These are phyloP conservation scores for Dromiciops gliroides DNA, from an alignment of 2,113 vertebrate species.

Conservation along the genomic window DNA sequence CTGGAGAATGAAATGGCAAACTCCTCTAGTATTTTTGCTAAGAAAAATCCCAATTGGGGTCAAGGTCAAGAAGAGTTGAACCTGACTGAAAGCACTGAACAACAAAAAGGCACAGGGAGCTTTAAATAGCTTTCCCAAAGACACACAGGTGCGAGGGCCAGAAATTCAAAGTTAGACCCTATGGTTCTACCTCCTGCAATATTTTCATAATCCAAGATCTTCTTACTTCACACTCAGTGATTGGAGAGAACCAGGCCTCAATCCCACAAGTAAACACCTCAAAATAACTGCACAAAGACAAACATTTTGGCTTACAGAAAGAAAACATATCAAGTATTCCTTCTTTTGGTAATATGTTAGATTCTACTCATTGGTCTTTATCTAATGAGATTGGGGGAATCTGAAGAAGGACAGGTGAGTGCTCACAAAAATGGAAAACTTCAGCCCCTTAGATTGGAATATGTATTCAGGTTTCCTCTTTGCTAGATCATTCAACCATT, in stretches of 20 bases:
- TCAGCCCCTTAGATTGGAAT: background rate
- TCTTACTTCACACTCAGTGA: background rate
- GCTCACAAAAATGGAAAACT: background rate
- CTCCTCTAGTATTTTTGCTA: background rate
- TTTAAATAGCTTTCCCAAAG: background rate
- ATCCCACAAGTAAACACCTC: background rate
- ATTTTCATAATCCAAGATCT: background rate
- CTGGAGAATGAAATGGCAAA: background rate
- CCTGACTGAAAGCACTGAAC: background rate
- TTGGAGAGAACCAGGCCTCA: background rate
- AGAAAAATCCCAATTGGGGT: background rate
- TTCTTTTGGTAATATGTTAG: background rate
- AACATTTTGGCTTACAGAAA: background rate
- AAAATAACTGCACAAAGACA: background rate
- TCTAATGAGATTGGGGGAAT: background rate
- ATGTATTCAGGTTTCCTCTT: background rate
- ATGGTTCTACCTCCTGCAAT: background rate
- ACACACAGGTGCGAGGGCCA: background rate
- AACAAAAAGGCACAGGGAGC: background rate
- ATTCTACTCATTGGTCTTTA: background rate
- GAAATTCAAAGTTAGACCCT: background rate
- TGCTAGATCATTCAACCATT: background rate
- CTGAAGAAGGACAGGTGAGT: background rate
- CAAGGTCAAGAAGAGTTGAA: background rate
- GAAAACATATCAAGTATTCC: background rate